Evolutionary conservation across 1,140 invertebrate genomes (phyloP).

Genomic region (Bombus pascuorum): DNA sequence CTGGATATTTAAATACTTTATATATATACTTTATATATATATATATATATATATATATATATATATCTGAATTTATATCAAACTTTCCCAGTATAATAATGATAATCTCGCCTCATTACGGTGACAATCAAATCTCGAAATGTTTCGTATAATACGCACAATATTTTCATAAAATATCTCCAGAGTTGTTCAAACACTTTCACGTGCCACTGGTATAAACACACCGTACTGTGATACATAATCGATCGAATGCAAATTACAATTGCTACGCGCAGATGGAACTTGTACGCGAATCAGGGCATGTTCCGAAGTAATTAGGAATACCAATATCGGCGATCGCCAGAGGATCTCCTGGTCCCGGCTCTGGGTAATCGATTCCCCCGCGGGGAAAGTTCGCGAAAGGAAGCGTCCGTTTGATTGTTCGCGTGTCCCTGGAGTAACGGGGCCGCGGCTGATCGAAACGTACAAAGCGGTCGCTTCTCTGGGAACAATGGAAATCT

Average conservation of each 20-base stretch:
- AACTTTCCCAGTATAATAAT: too few relatives aligned
- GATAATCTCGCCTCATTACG: too few relatives aligned
- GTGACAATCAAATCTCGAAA: too few relatives aligned
- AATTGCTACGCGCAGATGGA: neutral
- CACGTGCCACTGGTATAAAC: neutral
- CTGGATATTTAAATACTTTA: too few relatives aligned
- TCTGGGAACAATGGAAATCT: constrained; percentile 16
- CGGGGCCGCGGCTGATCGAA: constrained; percentile 10
- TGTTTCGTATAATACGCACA: too few relatives aligned
- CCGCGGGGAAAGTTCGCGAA: neutral
- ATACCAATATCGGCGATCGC: neutral
- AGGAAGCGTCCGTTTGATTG: constrained; percentile 17
- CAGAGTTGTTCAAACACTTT: neutral
- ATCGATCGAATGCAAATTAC: neutral
- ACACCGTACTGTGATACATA: neutral
- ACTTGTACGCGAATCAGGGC: neutral
- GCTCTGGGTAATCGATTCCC: constrained; percentile 2
- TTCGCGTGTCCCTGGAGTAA: constrained; percentile 5
- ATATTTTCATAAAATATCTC: too few relatives aligned
- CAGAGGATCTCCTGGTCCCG: neutral
- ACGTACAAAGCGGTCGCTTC: constrained; percentile 13
- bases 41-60: too few relatives aligned
- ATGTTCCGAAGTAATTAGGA: neutral
- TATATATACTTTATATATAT: too few relatives aligned
- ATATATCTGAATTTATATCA: too few relatives aligned